A percentile compares a stretch with the other conserved stretches of the same genome.
These are phyloP conservation scores for Macrophya annulata DNA, from an alignment of 2,888 invertebrate species.

Conservation along the genomic window DNA sequence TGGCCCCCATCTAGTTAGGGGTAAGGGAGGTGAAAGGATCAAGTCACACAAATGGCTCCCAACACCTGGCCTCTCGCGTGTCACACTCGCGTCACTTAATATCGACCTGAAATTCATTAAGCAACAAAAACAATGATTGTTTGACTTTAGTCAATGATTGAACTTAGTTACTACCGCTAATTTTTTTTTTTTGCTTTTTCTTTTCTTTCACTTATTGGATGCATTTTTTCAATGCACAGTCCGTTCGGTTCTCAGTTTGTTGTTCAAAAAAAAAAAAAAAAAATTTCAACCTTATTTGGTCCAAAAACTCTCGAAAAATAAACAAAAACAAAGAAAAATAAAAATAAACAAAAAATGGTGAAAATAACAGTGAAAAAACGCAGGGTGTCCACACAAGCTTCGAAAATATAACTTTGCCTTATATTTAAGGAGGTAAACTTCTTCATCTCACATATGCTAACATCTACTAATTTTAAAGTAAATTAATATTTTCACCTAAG, in stretches of 20 bases:
- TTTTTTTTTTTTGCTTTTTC: constrained; percentile 60
- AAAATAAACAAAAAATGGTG: neutral
- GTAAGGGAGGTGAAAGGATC: constrained; percentile 76
- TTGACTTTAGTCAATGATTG: constrained; percentile 71
- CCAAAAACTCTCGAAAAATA: neutral
- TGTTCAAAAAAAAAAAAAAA: neutral
- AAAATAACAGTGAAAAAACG: constrained; percentile 23
- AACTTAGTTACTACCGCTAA: constrained; percentile 73
- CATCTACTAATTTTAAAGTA: neutral
- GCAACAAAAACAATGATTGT: constrained; percentile 78
- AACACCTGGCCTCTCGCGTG: constrained; percentile 79
- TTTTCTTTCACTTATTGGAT: constrained; percentile 61
- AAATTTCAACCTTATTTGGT: constrained; percentile 2
- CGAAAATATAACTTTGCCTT: neutral
- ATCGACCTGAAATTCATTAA: constrained; percentile 80
- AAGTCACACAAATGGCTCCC: constrained; percentile 79
- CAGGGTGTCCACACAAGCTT: constrained; percentile 40
- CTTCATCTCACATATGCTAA: neutral
- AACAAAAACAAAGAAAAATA: neutral
- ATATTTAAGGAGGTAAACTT: neutral
- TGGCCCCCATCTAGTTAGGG: constrained; percentile 72
- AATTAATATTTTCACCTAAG: neutral
- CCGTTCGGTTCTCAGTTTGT: constrained; percentile 26
- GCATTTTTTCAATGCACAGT: constrained; percentile 66
- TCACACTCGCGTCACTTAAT: constrained; percentile 78